Evolutionary conservation across 2,113 vertebrate species (phyloP), one percentile per base, ranked within the genome.

Genomic region (Isichthys henryi): DNA sequence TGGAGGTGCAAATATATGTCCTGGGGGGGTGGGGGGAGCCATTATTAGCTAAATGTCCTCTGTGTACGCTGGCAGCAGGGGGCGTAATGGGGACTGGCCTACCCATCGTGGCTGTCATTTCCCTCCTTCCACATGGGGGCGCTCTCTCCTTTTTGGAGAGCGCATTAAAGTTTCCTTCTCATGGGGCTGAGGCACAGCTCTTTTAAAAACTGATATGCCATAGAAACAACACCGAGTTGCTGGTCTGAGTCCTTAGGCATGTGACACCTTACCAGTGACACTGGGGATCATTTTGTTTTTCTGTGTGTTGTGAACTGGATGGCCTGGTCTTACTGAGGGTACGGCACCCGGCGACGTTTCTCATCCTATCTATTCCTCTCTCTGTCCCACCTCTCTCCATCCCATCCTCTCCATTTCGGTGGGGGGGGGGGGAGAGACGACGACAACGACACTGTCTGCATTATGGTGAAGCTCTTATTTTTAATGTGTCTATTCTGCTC

Each of bases 1-100:
- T 90, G 90, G 90, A 91, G 91, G 90, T 91, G 90, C 91, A 88
- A 93, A 93, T 94, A 93, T 93, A 93, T 93, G 92, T 87, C 31
- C 89, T 89, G 74, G 74, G 74, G 74, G 13, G 70, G 31, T n/a
- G n/a, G 74, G 35, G 13, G 17, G 35, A 0, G 62, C 35, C 31
- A 17, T 80, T 43, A 80, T 43, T 43, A 43, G 74, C 74, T 15
- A 80, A 80, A 39, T 80, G 74, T 80, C 74, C 74, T 80, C 35
- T 43, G 74, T 80, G 74, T 35, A 5, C 15, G 15, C 31, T 35
- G 31, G 92, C 27, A 74, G 93, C 92, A 92, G 86, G 90, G 91
- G 92, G 90, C 92, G n/a, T 74, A 74, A 74, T 74, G 10, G 31
- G 27, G 27, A 74, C n/a, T 27, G 66, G n/a, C 66, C 66, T 80